These are phyloP conservation scores for Pterocles burchelli DNA, from an alignment of 2,113 vertebrate species.

Conservation along the genomic window DNA sequence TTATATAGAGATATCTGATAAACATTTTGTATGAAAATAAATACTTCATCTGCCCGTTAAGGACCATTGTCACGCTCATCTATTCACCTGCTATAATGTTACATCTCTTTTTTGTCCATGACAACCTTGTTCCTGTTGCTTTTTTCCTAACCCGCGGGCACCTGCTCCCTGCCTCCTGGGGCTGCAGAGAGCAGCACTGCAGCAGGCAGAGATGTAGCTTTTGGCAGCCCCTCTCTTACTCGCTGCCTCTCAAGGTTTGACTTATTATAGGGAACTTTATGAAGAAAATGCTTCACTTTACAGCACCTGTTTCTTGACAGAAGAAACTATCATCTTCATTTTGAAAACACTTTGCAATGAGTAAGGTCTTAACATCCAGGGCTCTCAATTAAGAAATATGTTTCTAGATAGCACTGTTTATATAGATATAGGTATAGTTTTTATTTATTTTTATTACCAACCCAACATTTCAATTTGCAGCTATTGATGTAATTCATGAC, in stretches of 20 bases:
- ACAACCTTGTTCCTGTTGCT: background rate
- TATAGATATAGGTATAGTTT: conserved; percentile 74
- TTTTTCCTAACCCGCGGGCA: background rate
- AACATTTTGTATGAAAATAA: conserved; percentile 52
- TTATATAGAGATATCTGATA: background rate
- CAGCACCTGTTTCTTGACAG: background rate
- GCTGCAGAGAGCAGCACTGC: background rate
- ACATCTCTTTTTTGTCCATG: background rate
- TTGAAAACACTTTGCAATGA: background rate
- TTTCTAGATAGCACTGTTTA: conserved; percentile 45
- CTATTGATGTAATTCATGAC: conserved; percentile 64
- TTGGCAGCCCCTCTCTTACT: background rate
- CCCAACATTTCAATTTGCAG: conserved; percentile 71
- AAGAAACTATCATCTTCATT: background rate
- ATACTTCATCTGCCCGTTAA: background rate
- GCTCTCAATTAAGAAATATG: conserved; percentile 51
- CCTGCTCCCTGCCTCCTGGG: background rate
- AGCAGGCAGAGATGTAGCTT: background rate
- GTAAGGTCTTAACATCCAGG: background rate
- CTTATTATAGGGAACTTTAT: background rate
- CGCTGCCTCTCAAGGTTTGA: background rate
- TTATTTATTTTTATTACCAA: conserved; percentile 76
- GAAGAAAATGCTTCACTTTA: background rate
- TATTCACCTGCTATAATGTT: background rate
- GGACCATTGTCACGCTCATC: background rate